A percentile compares a stretch with the other conserved stretches of the same genome.
These are phyloP conservation scores for Leptosomus discolor DNA, from an alignment of 2,113 vertebrate species.

Conservation along the genomic window DNA sequence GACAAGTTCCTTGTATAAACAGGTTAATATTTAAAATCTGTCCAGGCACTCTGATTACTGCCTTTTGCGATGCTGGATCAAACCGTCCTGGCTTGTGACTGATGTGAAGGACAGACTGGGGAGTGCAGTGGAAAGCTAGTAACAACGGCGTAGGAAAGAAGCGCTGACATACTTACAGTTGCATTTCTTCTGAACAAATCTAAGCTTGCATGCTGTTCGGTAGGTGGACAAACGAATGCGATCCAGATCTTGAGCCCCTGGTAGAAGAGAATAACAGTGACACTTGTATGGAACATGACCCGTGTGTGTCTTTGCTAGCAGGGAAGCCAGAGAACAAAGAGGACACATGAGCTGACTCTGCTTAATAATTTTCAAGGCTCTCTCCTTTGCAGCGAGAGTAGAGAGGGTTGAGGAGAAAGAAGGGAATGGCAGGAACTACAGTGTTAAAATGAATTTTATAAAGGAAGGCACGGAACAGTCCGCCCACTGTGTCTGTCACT, in stretches of 20 bases:
- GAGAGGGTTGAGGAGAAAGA: background rate
- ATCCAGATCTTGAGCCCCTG: conserved; percentile 97
- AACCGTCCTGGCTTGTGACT: background rate
- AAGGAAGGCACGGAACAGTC: background rate
- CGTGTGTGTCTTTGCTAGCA: background rate
- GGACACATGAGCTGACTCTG: background rate
- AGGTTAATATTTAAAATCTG: background rate
- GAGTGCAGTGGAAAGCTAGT: background rate
- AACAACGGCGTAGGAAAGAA: background rate
- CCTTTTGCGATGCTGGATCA: background rate
- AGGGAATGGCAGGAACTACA: background rate
- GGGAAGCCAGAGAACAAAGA: background rate
- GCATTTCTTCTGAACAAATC: conserved; percentile 99
- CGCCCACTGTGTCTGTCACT: conserved; percentile 9
- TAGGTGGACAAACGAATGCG: conserved; percentile 96
- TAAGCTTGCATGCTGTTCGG: conserved; percentile 95
- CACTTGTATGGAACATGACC: conserved; percentile 2
- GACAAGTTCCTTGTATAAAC: background rate
- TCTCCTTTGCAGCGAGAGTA: background rate
- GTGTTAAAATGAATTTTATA: background rate
- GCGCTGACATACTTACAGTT: conserved; percentile 84
- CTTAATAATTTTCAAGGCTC: conserved; percentile 14
- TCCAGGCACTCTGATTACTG: background rate
- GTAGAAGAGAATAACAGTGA: conserved; percentile 39
- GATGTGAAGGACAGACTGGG: background rate